Evolutionary conservation across 2,113 vertebrate genomes (phyloP), one percentile per base, ranked within the genome.

Genomic region (Megaceryle torquata): DNA sequence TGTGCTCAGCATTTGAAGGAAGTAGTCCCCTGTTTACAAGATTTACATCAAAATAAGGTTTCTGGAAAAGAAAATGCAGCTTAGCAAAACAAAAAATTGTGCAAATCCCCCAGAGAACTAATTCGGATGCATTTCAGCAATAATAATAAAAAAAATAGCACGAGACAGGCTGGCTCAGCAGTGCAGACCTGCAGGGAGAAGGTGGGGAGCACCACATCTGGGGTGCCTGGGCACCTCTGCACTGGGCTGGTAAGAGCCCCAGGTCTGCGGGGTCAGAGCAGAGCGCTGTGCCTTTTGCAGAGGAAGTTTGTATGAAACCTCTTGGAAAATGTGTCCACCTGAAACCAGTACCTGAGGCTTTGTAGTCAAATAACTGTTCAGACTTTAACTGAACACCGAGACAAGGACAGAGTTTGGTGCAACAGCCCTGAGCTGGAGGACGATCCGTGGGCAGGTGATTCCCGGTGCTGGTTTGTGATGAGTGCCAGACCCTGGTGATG

Each of bases 31-130:
- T 91, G 83, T 96, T 97, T 87, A 93, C 93, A 84, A 84, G 92
- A 96, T 88, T 94, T 96, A 94, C 90, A 94, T 95, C 95, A 96
- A 92, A 97, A 96, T 96, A 86, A 86, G 87, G 61, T 61, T 92
- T 93, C 93, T 93, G 90, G 96, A 48, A 86, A 70, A 90, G 80
- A 94, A 94, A 95, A 91, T 79, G 86, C 95, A 90, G 96, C 93
- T 91, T 92, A 92, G 96, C 94, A 89, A 94, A 96, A 89, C 74
- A 77, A 95, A 82, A 92, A 95, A 85, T 24, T 46, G 93, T 93
- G 92, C 71, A 74, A 92, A 90, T 82, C 60, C 93, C 76, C 88
- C 11, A 39, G 90, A 96, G 95, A 91, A 68, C 72, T 39, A 86
- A 93, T 88, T 91, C 56, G 11, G 88, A 61, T 88, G 69, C 82